These are phyloP conservation scores for Lutjanus argentimaculatus DNA, from an alignment of 2,797 vertebrate species.

Conservation along the genomic window DNA sequence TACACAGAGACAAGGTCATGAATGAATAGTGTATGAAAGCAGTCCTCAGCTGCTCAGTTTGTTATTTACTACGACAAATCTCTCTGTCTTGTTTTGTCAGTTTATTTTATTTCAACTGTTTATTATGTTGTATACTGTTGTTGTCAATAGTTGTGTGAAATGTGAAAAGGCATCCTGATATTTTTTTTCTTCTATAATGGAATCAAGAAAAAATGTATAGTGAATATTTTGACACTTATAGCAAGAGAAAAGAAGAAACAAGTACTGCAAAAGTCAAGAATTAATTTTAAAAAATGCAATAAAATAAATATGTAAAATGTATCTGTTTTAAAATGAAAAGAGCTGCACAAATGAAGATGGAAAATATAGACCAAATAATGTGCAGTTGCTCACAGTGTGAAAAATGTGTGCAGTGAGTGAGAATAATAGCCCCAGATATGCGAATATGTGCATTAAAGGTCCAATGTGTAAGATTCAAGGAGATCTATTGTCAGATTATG, in stretches of 20 bases:
- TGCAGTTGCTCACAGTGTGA: background rate
- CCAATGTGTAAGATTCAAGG: no score
- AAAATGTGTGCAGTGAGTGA: background rate
- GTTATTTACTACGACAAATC: slow-evolving; percentile 7
- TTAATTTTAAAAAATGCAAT: background rate
- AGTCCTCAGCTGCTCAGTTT: slow-evolving; percentile 19
- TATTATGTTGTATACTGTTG: background rate
- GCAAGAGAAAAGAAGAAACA: background rate
- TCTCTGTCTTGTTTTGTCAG: background rate
- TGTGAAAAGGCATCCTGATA: background rate
- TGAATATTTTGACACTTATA: background rate
- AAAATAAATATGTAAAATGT: background rate
- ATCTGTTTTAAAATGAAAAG: no score
- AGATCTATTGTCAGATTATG: no score
- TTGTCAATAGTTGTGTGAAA: background rate
- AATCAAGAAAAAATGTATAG: background rate
- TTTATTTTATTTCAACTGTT: slow-evolving; percentile 3
- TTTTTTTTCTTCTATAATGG: background rate
- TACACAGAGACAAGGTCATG: slow-evolving; percentile 44
- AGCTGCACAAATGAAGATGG: background rate
- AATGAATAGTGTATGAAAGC: slow-evolving; percentile 17
- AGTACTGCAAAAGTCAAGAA: background rate
- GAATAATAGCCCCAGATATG: background rate
- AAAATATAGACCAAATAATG: background rate
- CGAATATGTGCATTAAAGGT: background rate